Evolutionary conservation across 1,140 invertebrate species (phyloP), one percentile per base, ranked within the genome.

Genomic region (Euborellia annulipes): DNA sequence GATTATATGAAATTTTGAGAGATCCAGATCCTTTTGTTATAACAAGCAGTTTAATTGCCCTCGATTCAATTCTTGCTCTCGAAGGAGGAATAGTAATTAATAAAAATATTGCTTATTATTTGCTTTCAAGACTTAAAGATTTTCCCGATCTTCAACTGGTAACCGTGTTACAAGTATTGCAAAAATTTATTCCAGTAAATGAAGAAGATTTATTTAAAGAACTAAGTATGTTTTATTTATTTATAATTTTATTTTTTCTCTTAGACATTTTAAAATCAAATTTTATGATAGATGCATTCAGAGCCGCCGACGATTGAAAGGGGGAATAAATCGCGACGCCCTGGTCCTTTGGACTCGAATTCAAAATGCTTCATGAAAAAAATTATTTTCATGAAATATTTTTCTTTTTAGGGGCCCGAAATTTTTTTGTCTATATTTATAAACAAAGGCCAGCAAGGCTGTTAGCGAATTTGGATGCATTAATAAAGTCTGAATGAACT

Each of bases 201-300:
- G 45, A 46, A 30, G 38, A 41, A 14, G 45, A 46, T 19, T 30
- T 46, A 8, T 46, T 46, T 46, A 14, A 41, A n/a, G 45, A 46
- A 17, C 37, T 46, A 20, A 46, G 38, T 41, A 18, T 11, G 36
- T 20, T 14, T 4, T 3, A 30, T 17, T 3, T 16, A 30, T 27
- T 14, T 17, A 17, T 41, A 41, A 20, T 19, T 3, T 41, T 17
- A 4, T 2, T 17, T 16, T 41, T 19, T 3, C 16, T 13, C 9
- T 34, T 9, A 34, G 32, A 14, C 14, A 34, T n/a, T 34, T 9
- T 9, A 34, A 34, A 34, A 34, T 34, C 32, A 14, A 14, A 34
- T 9, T n/a, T n/a, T 34, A 14, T 9, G n/a, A 34, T 9, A 34
- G 9, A 34, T n/a, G n/a, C n/a, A n/a, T n/a, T n/a, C n/a, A n/a